phyloP scores from a whole-genome alignment of 2,888 invertebrate genomes.

The Syrista parreyssii region DNA sequence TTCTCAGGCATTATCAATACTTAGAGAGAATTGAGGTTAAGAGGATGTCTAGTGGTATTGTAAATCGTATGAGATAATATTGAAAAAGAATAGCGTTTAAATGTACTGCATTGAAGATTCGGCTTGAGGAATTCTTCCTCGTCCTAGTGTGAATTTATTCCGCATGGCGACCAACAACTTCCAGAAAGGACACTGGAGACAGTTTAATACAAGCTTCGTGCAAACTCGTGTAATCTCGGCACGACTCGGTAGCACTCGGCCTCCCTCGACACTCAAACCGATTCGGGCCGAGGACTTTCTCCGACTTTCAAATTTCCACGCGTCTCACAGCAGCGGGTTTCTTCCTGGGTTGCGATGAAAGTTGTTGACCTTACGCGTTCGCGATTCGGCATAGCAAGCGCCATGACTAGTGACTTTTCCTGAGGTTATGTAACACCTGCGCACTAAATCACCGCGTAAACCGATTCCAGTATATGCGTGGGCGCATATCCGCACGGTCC shows the following conservation, averaged over 20 bases:
- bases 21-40: background rate
- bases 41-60: background rate
- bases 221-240: background rate
- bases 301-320: conserved; percentile 61
- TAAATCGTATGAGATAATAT: background rate
- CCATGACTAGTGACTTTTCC: background rate
- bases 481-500: background rate
- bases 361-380: background rate
- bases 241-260: background rate
- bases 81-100: background rate
- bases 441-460: background rate
- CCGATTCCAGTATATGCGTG: background rate
- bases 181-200: background rate
- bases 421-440: background rate
- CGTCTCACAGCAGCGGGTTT: background rate
- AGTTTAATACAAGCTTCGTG: background rate
- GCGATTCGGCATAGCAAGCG: background rate
- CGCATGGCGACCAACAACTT: background rate
- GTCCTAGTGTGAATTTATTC: background rate
- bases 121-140: background rate
- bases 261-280: background rate
- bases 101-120: background rate
- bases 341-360: background rate
- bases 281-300: conserved; percentile 47
- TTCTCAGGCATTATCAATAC: background rate